Base-by-base conservation (phyloP, 2,113 vertebrate species). In the Elephas maximus region DNA sequence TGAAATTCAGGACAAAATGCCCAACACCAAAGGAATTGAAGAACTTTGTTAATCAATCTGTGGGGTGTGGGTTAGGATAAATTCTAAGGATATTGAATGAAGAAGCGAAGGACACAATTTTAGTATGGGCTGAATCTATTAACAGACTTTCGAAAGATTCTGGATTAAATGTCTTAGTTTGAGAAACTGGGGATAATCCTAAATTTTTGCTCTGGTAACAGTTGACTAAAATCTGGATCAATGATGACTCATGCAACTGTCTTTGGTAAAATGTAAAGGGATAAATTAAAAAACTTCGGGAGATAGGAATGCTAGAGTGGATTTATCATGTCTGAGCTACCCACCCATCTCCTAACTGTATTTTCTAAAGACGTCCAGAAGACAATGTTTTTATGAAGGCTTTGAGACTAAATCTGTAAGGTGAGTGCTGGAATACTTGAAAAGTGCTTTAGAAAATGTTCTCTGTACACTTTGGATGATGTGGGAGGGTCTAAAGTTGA, bases 251-350 rank as follows among this genome's bases (percentile, higher is more conserved):
- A 74, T 6, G 48, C 57, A 96, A 80, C 81, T 90, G 12, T 95
- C 48, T 93, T 77, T 10, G 11, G 41, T 67, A 82, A 89, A 88
- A 87, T 45, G 6, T 78, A 96, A 95, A 91, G 28, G 17, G 80
- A 90, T 2, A 87, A 26, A 65, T 18, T 71, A 3, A 73, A 57
- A 67, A 69, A 84, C 45, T 89, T 84, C 8, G 89, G 65, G 37
- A 89, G 45, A 88, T 14, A 80, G 51, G 44, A 91, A 79, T 71
- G 26, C 33, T 78, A 53, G 37, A 23, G 21, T 60, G 24, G 15
- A 80, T 80, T 85, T 57, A 73, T 80, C 41, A 48, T 41, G 79
- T 80, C 53, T 94, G 44, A 94, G 8, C 41, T 57, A 97, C 45
- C 20, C 24, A 44, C 8, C 33, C 10, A 48, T 17, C 53, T 84